phyloP scores from a whole-genome alignment of 37 sponge, comb jelly and placozoan genomes.

The Eunapius fragilis region DNA sequence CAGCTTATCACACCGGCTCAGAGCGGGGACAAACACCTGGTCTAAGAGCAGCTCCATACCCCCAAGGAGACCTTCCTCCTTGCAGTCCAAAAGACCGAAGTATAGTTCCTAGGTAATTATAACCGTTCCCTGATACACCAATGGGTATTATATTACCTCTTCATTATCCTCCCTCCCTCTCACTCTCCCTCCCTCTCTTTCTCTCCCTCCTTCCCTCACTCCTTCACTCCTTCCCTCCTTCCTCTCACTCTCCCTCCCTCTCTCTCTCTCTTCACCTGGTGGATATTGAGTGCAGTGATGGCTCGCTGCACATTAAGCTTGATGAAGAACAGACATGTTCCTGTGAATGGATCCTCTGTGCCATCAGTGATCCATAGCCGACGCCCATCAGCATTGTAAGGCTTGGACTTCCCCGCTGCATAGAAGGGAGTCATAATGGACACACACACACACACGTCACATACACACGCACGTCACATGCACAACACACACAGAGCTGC shows the following conservation, averaged over 20 bases:
- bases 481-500: too few species aligned
- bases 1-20: conserved; percentile 70
- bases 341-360: conserved; percentile 71
- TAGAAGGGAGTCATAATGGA: background rate
- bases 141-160: background rate
- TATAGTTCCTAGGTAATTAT: conserved; percentile 49
- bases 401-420: background rate
- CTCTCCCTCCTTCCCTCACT: conserved; percentile 11
- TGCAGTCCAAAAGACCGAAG: conserved; percentile 86
- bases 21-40: conserved; percentile 82
- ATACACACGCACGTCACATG: background rate
- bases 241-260: background rate
- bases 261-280: conserved; percentile 19
- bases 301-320: conserved; percentile 54
- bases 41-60: conserved; percentile 82
- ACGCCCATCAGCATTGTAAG: conserved; percentile 25
- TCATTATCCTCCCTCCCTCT: background rate
- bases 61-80: conserved; percentile 85
- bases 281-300: conserved; percentile 79
- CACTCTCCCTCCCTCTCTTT: background rate
- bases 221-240: background rate
- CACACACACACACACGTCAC: background rate
- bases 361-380: conserved; percentile 89
- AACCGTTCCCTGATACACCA: too few species aligned
- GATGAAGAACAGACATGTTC: conserved; percentile 90